Evolutionary conservation across 2,797 vertebrate genomes (phyloP).

Genomic region (Acanthurus leucopareius): DNA sequence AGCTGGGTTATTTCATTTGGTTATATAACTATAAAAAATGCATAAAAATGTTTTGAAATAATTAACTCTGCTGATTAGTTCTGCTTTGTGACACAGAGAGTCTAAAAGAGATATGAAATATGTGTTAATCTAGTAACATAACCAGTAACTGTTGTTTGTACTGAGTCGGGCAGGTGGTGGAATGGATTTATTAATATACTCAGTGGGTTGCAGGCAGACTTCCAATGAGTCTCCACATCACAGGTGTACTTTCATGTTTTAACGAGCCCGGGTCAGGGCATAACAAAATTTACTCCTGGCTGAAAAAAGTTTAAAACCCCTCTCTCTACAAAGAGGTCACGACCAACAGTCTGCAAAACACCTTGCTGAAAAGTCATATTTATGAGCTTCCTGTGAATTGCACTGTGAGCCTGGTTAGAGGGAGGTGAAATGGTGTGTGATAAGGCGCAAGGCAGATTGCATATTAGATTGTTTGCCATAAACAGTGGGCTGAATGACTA

Average conservation of each 20-base stretch:
- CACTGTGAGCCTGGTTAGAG: conserved; percentile 29
- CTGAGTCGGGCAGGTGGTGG: conserved; percentile 39
- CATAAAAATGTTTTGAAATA: conserved; percentile 3
- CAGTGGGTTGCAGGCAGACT: conserved; percentile 31
- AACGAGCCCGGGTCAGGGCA: conserved; percentile 53
- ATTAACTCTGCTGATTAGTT: conserved; percentile 19
- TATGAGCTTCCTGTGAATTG: conserved; percentile 55
- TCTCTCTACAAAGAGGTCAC: conserved; percentile 50
- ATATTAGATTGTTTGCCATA: conserved; percentile 50
- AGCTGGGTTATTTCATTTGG: neutral
- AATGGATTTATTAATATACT: conserved; percentile 32
- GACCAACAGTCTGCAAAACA: conserved; percentile 40
- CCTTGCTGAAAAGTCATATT: conserved; percentile 51
- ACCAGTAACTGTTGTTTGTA: conserved; percentile 24
- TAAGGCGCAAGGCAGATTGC: conserved; percentile 49
- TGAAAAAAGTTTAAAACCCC: conserved; percentile 46
- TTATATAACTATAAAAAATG: conserved; percentile 8
- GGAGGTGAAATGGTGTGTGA: conserved; percentile 46
- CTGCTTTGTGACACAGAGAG: conserved; percentile 15
- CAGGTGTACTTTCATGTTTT: conserved; percentile 54
- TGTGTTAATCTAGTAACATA: conserved; percentile 36
- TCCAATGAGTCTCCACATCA: conserved; percentile 44
- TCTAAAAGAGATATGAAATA: conserved; percentile 14
- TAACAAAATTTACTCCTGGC: conserved; percentile 48
- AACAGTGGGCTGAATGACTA: conserved; percentile 41